Conservation (phyloP, 2,113 vertebrate genomes). For the Perognathus longimembris region DNA sequence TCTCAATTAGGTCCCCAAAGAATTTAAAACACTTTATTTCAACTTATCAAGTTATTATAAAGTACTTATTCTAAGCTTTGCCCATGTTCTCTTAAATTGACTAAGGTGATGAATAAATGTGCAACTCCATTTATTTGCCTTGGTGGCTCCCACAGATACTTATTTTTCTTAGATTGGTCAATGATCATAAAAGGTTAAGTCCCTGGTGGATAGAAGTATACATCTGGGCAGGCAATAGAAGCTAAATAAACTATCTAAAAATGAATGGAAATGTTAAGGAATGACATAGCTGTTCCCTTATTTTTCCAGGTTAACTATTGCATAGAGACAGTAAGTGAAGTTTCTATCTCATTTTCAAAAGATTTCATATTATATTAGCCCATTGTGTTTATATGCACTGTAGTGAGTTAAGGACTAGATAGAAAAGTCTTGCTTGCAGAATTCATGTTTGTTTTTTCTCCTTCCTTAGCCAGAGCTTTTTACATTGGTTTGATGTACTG, state of each 20-base stretch:
- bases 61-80: constrained; percentile 29
- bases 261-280: constrained; percentile 66
- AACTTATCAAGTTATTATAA: constrained; percentile 59
- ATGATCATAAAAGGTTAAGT: constrained; percentile 70
- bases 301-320: constrained; percentile 52
- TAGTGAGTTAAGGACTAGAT: constrained; percentile 52
- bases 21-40: constrained; percentile 27
- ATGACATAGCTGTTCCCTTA: constrained; percentile 63
- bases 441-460: constrained; percentile 74
- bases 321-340: constrained; percentile 54
- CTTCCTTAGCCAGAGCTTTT: constrained; percentile 68
- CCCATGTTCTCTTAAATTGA: constrained; percentile 33
- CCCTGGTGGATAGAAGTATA: constrained; percentile 64
- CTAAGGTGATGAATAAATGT: constrained; percentile 62
- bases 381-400: constrained; percentile 51
- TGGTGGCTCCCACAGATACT: constrained; percentile 57
- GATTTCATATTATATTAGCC: constrained; percentile 62
- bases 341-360: constrained; percentile 57
- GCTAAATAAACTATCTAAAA: constrained; percentile 63
- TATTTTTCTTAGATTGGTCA: constrained; percentile 73
- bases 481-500: constrained; percentile 83
- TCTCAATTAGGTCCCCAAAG: constrained; percentile 22
- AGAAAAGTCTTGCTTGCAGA: constrained; percentile 49
- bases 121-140: constrained; percentile 69
- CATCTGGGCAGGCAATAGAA: constrained; percentile 64